phyloP scores from a whole-genome alignment of 1,140 invertebrate species.

The Drosophila sulfurigaster region DNA sequence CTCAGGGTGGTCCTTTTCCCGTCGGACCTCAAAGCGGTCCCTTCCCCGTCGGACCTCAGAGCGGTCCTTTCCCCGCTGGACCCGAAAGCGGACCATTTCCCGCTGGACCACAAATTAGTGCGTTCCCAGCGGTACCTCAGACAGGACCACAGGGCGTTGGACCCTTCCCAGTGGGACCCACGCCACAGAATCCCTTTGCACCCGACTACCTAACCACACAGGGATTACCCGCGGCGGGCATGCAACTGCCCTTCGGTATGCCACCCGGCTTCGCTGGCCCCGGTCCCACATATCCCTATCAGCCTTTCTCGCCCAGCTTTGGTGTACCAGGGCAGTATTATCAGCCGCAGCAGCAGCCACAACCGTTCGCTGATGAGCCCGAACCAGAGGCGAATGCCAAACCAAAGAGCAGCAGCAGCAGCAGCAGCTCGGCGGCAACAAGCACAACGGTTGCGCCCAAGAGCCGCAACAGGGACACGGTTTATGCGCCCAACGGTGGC shows the following conservation, averaged over 20 bases:
- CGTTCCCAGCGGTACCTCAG: constrained; percentile 5
- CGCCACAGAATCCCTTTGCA: not conserved
- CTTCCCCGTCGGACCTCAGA: constrained; percentile 11
- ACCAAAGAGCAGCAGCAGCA: constrained; percentile 21
- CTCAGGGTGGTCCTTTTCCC: constrained; percentile 11
- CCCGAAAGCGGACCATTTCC: not conserved
- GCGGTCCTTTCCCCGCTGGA: constrained; percentile 9
- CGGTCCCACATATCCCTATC: constrained; percentile 43
- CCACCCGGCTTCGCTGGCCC: constrained; percentile 59
- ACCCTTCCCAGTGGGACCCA: constrained; percentile 1
- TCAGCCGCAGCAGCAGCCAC: constrained; percentile 24
- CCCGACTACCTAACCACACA: constrained; percentile 60
- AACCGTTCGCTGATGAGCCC: constrained; percentile 53
- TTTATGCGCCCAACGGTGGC: constrained; percentile 77
- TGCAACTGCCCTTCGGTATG: constrained; percentile 46
- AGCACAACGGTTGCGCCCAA: constrained; percentile 38
- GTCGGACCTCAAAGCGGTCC: constrained; percentile 7
- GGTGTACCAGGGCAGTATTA: constrained; percentile 41
- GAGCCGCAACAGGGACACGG: constrained; percentile 48
- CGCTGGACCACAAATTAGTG: not conserved
- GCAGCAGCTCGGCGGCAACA: not conserved
- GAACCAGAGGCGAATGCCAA: constrained; percentile 5
- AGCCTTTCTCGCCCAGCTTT: constrained; percentile 47
- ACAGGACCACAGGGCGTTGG: constrained; percentile 6
- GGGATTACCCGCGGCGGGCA: constrained; percentile 47